Evolutionary conservation across 2,113 vertebrate genomes (phyloP).

Genomic region (Tenrec ecaudatus): DNA sequence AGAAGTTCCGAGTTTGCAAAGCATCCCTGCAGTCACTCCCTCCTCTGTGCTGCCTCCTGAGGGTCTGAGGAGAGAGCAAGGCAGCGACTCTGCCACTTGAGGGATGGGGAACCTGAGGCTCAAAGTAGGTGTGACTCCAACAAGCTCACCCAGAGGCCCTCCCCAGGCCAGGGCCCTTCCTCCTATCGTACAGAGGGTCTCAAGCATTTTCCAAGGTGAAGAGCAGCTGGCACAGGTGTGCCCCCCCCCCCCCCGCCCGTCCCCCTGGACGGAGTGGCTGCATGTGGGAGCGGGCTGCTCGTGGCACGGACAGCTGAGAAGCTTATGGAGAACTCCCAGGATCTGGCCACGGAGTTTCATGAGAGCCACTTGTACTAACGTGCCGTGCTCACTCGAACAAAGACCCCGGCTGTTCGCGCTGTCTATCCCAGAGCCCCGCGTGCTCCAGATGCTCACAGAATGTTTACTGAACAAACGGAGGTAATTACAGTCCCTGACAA

Average conservation of each 20-base stretch:
- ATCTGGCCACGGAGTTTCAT: neutral
- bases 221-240: neutral
- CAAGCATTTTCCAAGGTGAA: neutral
- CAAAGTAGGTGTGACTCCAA: conserved; percentile 13
- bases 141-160: neutral
- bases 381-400: neutral
- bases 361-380: neutral
- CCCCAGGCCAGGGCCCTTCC: neutral
- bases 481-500: neutral
- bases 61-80: neutral
- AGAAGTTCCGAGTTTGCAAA: neutral
- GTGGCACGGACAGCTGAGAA: neutral
- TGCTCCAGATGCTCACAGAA: neutral
- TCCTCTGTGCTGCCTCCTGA: neutral
- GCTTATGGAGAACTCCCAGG: neutral
- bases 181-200: neutral
- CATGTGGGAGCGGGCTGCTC: neutral
- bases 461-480: conserved; percentile 43
- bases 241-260: too few relatives aligned
- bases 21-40: neutral
- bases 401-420: neutral
- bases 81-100: neutral
- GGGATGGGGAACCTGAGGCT: conserved; percentile 5
- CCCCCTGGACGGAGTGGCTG: neutral
- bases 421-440: neutral